Conservation (phyloP, 2,888 invertebrate species). For the Rotaria magnacalcarata region DNA sequence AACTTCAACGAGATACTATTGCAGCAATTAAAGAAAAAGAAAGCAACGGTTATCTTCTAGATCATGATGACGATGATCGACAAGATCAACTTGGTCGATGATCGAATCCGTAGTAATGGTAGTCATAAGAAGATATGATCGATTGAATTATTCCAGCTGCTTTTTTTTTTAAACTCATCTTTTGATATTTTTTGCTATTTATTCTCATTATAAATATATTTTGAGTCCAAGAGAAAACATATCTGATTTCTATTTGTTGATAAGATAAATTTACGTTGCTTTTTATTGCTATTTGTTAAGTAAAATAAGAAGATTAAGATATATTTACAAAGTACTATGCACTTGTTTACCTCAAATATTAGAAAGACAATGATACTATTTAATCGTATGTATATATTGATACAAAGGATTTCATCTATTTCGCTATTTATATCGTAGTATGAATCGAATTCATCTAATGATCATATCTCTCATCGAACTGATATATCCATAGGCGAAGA, state of each 20-base stretch:
- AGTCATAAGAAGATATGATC: background rate
- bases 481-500: too few relatives aligned
- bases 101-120: background rate
- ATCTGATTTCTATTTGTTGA: background rate
- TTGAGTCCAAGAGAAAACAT: background rate
- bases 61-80: background rate
- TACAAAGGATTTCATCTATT: too few relatives aligned
- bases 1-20: background rate
- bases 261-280: background rate
- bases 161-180: background rate
- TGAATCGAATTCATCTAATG: too few relatives aligned
- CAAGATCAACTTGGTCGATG: background rate
- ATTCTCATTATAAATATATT: background rate
- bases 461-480: too few relatives aligned
- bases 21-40: background rate
- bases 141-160: too few relatives aligned
- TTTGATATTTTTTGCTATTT: background rate
- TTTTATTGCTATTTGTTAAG: background rate
- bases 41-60: background rate
- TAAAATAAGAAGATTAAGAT: too few relatives aligned
- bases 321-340: too few relatives aligned
- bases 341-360: too few relatives aligned
- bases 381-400: too few relatives aligned
- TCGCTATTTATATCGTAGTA: too few relatives aligned
- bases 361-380: too few relatives aligned